Conservation (phyloP, 2,113 vertebrate species). For the Gnathonemus longibarbis region DNA sequence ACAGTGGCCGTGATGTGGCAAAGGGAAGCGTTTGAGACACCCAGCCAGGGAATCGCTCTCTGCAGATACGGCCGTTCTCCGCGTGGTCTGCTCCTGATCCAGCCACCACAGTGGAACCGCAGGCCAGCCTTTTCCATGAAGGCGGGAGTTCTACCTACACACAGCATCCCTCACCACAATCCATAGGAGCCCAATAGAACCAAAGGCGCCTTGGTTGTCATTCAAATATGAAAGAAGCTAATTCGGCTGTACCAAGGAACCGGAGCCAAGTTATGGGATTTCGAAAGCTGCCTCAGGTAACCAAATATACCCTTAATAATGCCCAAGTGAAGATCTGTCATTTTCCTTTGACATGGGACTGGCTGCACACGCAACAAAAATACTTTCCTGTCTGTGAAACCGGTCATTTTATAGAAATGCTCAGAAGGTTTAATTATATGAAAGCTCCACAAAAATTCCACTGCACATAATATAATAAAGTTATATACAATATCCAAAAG, state of each 20-base stretch:
- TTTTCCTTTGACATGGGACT: not conserved
- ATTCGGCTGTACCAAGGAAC: not conserved
- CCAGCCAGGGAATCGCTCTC: not conserved
- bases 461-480: not conserved
- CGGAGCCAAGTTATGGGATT: not conserved
- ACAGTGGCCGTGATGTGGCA: not conserved
- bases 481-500: not conserved
- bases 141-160: not conserved
- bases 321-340: not conserved
- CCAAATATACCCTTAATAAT: not conserved
- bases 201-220: not conserved
- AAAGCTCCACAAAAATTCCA: not conserved
- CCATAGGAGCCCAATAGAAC: not conserved
- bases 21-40: not conserved
- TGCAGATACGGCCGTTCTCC: not conserved
- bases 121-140: not conserved
- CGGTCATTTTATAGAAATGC: not conserved
- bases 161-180: not conserved
- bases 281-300: not conserved
- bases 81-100: not conserved
- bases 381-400: not conserved
- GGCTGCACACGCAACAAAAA: not conserved
- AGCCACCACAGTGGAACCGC: not conserved
- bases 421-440: not conserved
- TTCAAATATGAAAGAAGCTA: not conserved